phyloP scores from a whole-genome alignment of 1,140 invertebrate species.

The Drosophila ironensis region DNA sequence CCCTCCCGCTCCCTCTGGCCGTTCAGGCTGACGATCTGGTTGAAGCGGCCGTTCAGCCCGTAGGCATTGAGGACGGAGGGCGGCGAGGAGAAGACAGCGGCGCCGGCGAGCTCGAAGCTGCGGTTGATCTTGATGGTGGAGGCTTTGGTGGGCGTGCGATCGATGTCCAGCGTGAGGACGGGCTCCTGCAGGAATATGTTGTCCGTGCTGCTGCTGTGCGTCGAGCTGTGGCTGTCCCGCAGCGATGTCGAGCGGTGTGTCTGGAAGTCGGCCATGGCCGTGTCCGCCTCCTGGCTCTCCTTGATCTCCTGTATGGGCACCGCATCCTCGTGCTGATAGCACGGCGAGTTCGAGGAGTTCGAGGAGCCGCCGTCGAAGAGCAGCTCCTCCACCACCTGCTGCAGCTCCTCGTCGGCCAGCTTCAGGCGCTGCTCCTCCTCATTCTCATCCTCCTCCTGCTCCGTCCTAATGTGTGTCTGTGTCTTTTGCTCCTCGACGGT shows the following conservation, averaged over 20 bases:
- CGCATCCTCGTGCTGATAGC: slow-evolving; percentile 43
- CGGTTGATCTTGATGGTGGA: slow-evolving; percentile 80
- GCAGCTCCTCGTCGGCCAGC: slow-evolving; percentile 28
- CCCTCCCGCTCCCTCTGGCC: slow-evolving; percentile 33
- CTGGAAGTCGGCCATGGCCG: slow-evolving; percentile 39
- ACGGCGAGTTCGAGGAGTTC: slow-evolving; percentile 48
- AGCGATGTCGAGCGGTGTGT: slow-evolving; percentile 67
- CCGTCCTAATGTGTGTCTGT: slow-evolving; percentile 2
- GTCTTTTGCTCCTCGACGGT: slow-evolving; percentile 33
- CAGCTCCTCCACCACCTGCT: slow-evolving; percentile 41
- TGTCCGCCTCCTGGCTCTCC: slow-evolving; percentile 6
- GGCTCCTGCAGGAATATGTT: slow-evolving; percentile 81
- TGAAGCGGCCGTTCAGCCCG: slow-evolving; percentile 72
- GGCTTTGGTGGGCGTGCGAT: slow-evolving; percentile 78
- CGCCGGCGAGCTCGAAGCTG: slow-evolving; percentile 63
- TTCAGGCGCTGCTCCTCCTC: slow-evolving; percentile 30
- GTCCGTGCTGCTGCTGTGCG: slow-evolving; percentile 70
- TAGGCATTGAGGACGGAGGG: slow-evolving; percentile 59
- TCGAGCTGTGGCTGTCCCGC: slow-evolving; percentile 63
- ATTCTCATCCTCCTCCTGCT: neutral
- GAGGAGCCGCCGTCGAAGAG: slow-evolving; percentile 49
- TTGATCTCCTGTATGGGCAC: slow-evolving; percentile 28
- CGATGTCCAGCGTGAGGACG: slow-evolving; percentile 75
- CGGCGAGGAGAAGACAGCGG: slow-evolving; percentile 72
- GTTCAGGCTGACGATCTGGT: slow-evolving; percentile 76